phyloP scores from a whole-genome alignment of 1,140 invertebrate species.

The Bacillus rossius region DNA sequence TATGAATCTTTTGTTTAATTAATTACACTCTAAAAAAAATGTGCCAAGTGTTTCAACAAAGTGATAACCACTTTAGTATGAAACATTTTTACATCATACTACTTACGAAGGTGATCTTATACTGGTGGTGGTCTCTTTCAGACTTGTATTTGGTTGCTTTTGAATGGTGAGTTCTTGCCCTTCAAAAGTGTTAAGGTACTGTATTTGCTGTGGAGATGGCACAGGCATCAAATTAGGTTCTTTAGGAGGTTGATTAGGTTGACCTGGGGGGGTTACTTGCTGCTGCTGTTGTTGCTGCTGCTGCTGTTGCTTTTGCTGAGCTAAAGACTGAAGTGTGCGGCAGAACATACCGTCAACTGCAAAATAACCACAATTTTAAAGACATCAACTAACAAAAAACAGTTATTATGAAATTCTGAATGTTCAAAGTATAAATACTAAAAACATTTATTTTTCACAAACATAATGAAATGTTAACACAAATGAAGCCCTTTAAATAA shows the following conservation, averaged over 20 bases:
- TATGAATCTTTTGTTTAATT: too few species aligned
- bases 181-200: constrained; percentile 92
- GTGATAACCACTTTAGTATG: too few species aligned
- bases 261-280: constrained; percentile 62
- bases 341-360: constrained; percentile 72
- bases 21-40: too few species aligned
- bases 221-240: constrained; percentile 93
- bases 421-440: background rate
- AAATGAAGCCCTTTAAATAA: too few species aligned
- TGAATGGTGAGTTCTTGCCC: constrained; percentile 95
- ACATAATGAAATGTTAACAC: background rate
- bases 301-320: constrained; percentile 65
- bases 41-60: too few species aligned
- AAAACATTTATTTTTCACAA: background rate
- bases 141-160: constrained; percentile 89
- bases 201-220: constrained; percentile 93
- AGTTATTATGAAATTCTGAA: background rate
- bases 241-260: constrained; percentile 43
- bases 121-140: constrained; percentile 58
- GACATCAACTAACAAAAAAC: background rate
- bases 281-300: constrained; percentile 47
- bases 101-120: constrained; percentile 56
- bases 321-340: constrained; percentile 69
- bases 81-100: background rate
- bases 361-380: constrained; percentile 25